Conservation (phyloP, 2,888 invertebrate genomes). For the Phengaris alcon region DNA sequence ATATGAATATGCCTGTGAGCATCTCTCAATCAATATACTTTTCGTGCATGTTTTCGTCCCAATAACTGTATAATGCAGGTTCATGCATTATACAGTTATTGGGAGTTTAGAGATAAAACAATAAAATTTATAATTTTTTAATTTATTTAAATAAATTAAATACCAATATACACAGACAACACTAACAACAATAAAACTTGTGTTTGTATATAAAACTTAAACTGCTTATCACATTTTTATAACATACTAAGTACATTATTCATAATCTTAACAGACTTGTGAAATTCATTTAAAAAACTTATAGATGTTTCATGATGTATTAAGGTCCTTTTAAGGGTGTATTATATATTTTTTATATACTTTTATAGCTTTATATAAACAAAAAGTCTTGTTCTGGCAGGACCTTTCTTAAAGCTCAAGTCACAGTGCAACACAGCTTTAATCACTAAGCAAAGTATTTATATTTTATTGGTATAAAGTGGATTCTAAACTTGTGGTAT, state of each 20-base stretch:
- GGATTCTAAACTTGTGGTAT: slow-evolving; percentile 57
- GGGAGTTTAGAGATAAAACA: too few relatives aligned
- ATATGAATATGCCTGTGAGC: background rate
- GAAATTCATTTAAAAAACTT: too few relatives aligned
- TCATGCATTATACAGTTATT: too few relatives aligned
- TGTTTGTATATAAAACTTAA: background rate
- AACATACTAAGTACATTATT: background rate
- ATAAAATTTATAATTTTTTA: too few relatives aligned
- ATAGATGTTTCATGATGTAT: too few relatives aligned
- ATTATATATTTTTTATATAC: too few relatives aligned
- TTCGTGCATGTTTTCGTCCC: too few relatives aligned
- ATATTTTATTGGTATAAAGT: slow-evolving; percentile 18
- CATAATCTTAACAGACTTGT: too few relatives aligned
- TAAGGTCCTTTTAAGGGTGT: too few relatives aligned
- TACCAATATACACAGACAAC: slow-evolving; percentile 11
- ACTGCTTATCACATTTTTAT: slow-evolving; percentile 19
- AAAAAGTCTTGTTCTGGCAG: background rate
- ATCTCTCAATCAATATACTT: background rate
- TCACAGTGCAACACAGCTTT: slow-evolving; percentile 1
- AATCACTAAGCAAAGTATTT: slow-evolving; percentile 1
- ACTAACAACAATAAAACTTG: slow-evolving; percentile 15
- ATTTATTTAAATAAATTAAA: slow-evolving; percentile 18
- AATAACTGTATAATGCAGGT: too few relatives aligned
- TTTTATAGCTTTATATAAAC: background rate
- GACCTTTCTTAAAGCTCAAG: slow-evolving; percentile 2